Percentiles rank a stretch among this genome's conserved stretches.
These are phyloP conservation scores for Agonopterix subpropinquella DNA, from an alignment of 2,888 invertebrate genomes.

Conservation along the genomic window DNA sequence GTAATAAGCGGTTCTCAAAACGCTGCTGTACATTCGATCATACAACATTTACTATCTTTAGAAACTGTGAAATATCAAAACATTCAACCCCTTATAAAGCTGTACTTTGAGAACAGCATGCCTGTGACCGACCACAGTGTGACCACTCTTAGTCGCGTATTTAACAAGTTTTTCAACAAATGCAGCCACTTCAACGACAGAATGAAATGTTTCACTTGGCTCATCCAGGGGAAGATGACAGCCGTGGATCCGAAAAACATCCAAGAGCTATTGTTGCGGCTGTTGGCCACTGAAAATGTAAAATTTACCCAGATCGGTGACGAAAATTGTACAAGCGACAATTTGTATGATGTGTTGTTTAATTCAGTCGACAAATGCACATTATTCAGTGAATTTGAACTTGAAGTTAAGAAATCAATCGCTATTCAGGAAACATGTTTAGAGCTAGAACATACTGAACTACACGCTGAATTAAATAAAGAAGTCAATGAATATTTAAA, in stretches of 20 bases:
- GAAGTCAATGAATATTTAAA: constrained; percentile 29
- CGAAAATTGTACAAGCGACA: constrained; percentile 12
- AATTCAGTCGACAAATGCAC: constrained; percentile 43
- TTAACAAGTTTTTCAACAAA: constrained; percentile 50
- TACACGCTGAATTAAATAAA: constrained; percentile 27
- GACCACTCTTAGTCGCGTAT: constrained; percentile 39
- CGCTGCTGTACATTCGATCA: constrained; percentile 44
- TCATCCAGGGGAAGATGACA: constrained; percentile 30
- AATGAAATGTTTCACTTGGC: constrained; percentile 45
- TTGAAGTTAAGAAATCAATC: constrained; percentile 17
- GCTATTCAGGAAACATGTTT: not conserved
- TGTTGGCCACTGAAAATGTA: constrained; percentile 47
- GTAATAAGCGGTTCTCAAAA: constrained; percentile 33
- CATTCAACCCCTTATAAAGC: constrained; percentile 45
- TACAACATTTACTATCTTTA: constrained; percentile 39
- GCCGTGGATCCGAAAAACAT: constrained; percentile 21
- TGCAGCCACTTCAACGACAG: constrained; percentile 38
- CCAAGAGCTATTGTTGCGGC: constrained; percentile 37
- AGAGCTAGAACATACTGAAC: constrained; percentile 17
- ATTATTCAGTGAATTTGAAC: constrained; percentile 55
- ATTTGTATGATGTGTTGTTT: constrained; percentile 40
- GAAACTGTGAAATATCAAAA: constrained; percentile 39
- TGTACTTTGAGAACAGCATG: constrained; percentile 59
- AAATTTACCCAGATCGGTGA: constrained; percentile 4
- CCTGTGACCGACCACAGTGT: constrained; percentile 46